phyloP scores from a whole-genome alignment of 2,113 vertebrate genomes.

The Promerops cafer region DNA sequence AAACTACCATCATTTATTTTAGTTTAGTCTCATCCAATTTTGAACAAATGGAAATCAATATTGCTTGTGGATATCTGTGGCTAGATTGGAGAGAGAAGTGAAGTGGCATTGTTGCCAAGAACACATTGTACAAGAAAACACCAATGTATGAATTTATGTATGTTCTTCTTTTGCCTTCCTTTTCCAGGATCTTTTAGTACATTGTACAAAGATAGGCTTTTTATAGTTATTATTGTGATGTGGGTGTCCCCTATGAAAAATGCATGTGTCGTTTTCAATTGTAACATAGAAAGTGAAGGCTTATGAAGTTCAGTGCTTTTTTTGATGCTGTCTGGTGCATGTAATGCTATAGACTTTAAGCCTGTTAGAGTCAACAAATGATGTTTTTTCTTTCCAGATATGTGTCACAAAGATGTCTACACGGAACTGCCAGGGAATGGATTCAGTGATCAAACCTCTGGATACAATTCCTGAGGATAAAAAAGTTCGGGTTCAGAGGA shows the following conservation, averaged over 20 bases:
- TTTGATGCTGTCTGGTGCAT: not conserved
- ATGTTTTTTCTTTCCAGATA: constrained; percentile 78
- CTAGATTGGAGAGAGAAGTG: not conserved
- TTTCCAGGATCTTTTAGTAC: not conserved
- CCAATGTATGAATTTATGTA: not conserved
- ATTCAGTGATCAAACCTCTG: constrained; percentile 93
- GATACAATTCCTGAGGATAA: constrained; percentile 98
- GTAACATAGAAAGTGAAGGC: not conserved
- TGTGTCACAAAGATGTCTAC: constrained; percentile 99
- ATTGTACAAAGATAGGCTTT: not conserved
- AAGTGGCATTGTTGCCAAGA: not conserved
- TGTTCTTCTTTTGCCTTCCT: not conserved
- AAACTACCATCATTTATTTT: constrained; percentile 32
- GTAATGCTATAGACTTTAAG: not conserved
- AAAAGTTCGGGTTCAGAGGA: constrained; percentile 93
- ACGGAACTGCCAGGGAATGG: constrained; percentile 92
- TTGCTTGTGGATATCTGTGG: not conserved
- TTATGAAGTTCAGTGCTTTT: not conserved
- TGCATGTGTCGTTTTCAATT: not conserved
- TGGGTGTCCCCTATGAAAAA: not conserved
- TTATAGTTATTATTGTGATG: not conserved
- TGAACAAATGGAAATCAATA: constrained; percentile 39
- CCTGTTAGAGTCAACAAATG: not conserved
- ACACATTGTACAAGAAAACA: not conserved
- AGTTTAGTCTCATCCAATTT: constrained; percentile 30